Evolutionary conservation across 2,888 invertebrate genomes (phyloP).

Genomic region (Priocnemis perturbator): DNA sequence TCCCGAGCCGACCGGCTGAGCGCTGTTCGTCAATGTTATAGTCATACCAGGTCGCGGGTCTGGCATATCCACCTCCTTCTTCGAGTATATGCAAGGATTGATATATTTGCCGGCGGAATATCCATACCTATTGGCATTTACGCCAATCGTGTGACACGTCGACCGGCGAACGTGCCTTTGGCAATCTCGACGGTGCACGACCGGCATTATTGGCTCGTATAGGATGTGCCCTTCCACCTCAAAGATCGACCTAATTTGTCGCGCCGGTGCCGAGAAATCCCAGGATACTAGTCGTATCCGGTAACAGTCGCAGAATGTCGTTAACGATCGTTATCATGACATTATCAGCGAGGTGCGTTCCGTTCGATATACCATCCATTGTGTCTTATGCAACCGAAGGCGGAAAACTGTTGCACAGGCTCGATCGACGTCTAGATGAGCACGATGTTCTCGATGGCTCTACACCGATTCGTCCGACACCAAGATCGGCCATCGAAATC

Average conservation of each 20-base stretch:
- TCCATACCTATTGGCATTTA: constrained; percentile 60
- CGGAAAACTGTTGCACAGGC: too few species aligned
- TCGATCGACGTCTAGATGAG: too few species aligned
- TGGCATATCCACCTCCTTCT: constrained; percentile 25
- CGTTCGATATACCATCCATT: not conserved
- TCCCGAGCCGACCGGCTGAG: too few species aligned
- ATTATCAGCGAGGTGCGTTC: constrained; percentile 6
- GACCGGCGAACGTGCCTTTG: constrained; percentile 52
- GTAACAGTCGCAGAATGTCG: constrained; percentile 37
- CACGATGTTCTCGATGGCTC: too few species aligned
- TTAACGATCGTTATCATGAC: constrained; percentile 30
- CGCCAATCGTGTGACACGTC: constrained; percentile 51
- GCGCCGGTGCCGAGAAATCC: constrained; percentile 34
- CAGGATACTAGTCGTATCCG: constrained; percentile 19
- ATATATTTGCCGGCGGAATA: constrained; percentile 51
- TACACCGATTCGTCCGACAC: too few species aligned
- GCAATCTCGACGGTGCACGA: constrained; percentile 47
- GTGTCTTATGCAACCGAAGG: too few species aligned
- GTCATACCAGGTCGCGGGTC: constrained; percentile 32
- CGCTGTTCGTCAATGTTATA: not conserved
- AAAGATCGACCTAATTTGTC: constrained; percentile 51
- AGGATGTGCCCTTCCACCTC: constrained; percentile 42
- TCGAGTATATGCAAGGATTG: constrained; percentile 20
- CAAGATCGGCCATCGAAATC: too few species aligned
- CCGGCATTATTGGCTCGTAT: constrained; percentile 42